Evolutionary conservation across 2,797 vertebrate genomes (phyloP).

Genomic region (Thaleichthys pacificus): DNA sequence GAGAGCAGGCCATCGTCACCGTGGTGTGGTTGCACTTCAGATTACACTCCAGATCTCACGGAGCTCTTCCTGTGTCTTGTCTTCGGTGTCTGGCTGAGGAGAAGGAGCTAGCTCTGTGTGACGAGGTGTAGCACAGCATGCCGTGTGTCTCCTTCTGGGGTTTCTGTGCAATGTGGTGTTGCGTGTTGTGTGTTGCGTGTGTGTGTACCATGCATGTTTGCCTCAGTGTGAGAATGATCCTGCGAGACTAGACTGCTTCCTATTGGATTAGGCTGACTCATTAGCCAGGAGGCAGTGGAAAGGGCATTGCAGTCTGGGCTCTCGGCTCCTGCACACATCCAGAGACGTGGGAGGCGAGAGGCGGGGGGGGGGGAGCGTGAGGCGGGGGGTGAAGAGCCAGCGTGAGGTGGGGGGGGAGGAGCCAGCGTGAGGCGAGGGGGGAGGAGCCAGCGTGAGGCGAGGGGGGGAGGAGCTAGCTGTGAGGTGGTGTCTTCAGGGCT

Average conservation of each 20-base stretch:
- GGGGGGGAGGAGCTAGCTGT: not conserved
- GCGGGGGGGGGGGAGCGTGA: not conserved
- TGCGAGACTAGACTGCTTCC: slow-evolving; percentile 4
- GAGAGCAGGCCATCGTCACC: slow-evolving; percentile 23
- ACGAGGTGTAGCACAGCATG: too few species aligned
- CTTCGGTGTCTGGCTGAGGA: not conserved
- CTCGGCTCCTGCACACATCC: not conserved
- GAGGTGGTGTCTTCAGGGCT: slow-evolving; percentile 20
- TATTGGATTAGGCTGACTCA: slow-evolving; percentile 9
- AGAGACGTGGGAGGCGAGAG: slow-evolving; percentile 18
- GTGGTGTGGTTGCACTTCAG: slow-evolving; percentile 2
- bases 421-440: not conserved
- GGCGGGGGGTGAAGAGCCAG: too few species aligned
- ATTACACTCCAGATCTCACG: not conserved
- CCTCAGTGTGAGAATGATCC: not conserved
- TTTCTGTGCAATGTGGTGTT: not conserved
- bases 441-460: not conserved
- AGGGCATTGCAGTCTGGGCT: slow-evolving; percentile 7
- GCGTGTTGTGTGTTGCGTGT: not conserved
- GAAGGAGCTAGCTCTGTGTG: not conserved
- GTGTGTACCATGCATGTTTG: not conserved
- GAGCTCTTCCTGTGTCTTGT: not conserved
- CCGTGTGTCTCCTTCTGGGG: not conserved
- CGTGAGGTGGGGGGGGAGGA: not conserved
- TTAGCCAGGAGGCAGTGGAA: not conserved